Evolutionary conservation across 2,888 invertebrate species (phyloP).

Genomic region (Drosophila barbarae): DNA sequence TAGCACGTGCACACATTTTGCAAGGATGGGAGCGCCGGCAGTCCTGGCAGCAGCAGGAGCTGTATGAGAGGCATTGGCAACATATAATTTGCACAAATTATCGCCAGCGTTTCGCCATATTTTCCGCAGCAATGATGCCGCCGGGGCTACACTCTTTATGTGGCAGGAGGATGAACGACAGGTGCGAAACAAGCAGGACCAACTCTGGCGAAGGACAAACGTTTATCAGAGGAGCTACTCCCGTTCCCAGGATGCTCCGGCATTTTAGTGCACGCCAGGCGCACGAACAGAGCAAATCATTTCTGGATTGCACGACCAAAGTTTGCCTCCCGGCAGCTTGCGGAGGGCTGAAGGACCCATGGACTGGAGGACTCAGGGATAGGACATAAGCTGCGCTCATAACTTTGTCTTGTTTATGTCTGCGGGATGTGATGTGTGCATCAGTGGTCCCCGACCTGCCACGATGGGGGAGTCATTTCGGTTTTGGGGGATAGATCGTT

Average conservation of each 20-base stretch:
- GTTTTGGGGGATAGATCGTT: conserved; percentile 14
- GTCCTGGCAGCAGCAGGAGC: conserved; percentile 18
- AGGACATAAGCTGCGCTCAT: conserved; percentile 70
- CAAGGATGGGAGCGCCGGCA: conserved; percentile 45
- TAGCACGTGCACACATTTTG: conserved; percentile 80
- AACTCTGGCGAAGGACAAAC: conserved; percentile 41
- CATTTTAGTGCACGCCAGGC: conserved; percentile 29
- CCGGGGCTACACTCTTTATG: conserved; percentile 56
- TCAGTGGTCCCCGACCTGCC: conserved; percentile 26
- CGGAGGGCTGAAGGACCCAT: conserved; percentile 16
- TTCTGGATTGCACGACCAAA: conserved; percentile 68
- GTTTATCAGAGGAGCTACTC: conserved; percentile 59
- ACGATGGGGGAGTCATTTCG: conserved; percentile 18
- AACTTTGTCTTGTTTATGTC: conserved; percentile 76
- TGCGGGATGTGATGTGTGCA: conserved; percentile 74
- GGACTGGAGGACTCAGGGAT: conserved; percentile 45
- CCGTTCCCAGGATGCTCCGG: conserved; percentile 25
- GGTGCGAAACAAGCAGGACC: conserved; percentile 72
- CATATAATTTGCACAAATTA: conserved; percentile 76
- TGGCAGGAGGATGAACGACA: conserved; percentile 45
- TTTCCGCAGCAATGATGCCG: conserved; percentile 65
- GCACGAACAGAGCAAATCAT: conserved; percentile 77
- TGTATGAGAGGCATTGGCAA: conserved; percentile 45
- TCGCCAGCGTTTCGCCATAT: conserved; percentile 70
- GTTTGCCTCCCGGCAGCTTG: conserved; percentile 63